Percentiles rank a stretch among this genome's conserved stretches.
Conservation (phyloP, 2,113 vertebrate genomes). For the Marmota flaviventris region DNA sequence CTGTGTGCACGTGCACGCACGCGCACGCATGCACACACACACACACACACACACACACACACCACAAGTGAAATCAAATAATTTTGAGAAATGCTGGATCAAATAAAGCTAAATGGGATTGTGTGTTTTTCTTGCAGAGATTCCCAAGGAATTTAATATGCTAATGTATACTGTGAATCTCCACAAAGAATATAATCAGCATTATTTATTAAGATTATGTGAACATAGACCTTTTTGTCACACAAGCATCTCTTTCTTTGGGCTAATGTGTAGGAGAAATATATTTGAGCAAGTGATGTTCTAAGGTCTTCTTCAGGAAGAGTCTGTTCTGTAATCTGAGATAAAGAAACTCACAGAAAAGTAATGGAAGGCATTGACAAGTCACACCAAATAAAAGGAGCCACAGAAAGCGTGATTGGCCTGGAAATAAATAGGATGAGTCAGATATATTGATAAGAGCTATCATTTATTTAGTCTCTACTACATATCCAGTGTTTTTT, state of each 20-base stretch:
- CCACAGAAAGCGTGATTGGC: not conserved
- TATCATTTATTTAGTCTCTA: not conserved
- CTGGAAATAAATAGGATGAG: not conserved
- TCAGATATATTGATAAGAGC: not conserved
- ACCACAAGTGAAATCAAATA: not conserved
- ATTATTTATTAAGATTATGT: not conserved
- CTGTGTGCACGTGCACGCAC: not conserved
- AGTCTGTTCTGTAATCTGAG: not conserved
- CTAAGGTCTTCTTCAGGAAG: not conserved
- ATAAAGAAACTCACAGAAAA: not conserved
- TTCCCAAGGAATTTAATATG: slow-evolving; percentile 32
- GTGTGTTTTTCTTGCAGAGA: not conserved
- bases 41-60: not conserved
- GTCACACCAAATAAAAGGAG: not conserved
- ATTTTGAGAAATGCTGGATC: slow-evolving; percentile 17
- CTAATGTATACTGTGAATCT: not conserved
- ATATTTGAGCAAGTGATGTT: not conserved
- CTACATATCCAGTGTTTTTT: not conserved
- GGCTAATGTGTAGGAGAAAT: not conserved
- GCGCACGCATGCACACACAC: not conserved
- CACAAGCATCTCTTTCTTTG: not conserved
- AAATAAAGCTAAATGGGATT: not conserved
- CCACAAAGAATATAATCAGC: slow-evolving; percentile 9
- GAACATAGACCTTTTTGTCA: not conserved
- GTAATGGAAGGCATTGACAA: not conserved